These are phyloP conservation scores for Thysanoteuthis rhombus DNA, from an alignment of 2,888 invertebrate species.

Conservation along the genomic window DNA sequence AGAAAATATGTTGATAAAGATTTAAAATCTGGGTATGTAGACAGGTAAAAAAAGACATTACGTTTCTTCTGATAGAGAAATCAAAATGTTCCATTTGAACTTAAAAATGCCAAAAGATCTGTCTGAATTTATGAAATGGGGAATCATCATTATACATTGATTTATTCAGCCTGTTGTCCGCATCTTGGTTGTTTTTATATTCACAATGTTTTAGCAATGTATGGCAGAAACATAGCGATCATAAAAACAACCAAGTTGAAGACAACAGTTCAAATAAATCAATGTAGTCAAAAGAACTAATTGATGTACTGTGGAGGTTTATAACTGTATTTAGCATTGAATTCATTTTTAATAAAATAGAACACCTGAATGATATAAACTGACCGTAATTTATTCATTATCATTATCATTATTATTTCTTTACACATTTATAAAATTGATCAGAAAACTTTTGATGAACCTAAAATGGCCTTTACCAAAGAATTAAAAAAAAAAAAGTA, in stretches of 20 bases:
- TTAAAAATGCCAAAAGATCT: not conserved
- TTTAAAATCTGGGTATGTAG: not conserved
- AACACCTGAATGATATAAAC: too few relatives aligned
- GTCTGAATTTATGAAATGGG: too few relatives aligned
- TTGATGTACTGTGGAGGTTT: too few relatives aligned
- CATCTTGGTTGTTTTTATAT: too few relatives aligned
- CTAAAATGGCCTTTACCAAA: not conserved
- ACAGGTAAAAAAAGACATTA: not conserved
- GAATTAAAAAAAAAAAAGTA: not conserved
- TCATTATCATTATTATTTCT: not conserved
- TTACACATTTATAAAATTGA: not conserved
- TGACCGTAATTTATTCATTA: not conserved
- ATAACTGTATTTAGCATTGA: too few relatives aligned
- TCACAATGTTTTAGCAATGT: too few relatives aligned
- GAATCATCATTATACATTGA: too few relatives aligned
- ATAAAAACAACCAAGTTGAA: too few relatives aligned
- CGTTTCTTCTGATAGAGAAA: not conserved
- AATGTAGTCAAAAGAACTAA: not conserved
- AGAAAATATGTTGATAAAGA: not conserved
- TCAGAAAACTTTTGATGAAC: not conserved
- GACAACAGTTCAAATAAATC: too few relatives aligned
- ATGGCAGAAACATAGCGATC: too few relatives aligned
- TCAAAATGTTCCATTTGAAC: not conserved
- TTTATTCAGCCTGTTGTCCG: too few relatives aligned
- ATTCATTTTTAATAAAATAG: too few relatives aligned